These are phyloP conservation scores for Dichetophora obliterata DNA, from an alignment of 2,888 invertebrate genomes.

Conservation along the genomic window DNA sequence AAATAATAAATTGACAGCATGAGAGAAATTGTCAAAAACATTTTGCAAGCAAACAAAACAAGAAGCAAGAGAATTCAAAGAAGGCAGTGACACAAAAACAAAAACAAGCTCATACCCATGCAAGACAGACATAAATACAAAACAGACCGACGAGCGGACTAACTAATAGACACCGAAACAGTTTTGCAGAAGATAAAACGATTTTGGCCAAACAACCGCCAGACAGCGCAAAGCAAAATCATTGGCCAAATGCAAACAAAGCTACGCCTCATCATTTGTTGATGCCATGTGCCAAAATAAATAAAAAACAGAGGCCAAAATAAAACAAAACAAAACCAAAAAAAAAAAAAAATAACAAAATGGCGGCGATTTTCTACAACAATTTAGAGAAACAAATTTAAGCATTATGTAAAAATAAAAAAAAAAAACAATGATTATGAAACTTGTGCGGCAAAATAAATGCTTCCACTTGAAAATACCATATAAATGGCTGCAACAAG, in stretches of 20 bases:
- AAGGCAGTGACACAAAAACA: neutral
- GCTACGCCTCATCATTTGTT: constrained; percentile 5
- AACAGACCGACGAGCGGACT: neutral
- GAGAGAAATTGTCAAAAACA: no score
- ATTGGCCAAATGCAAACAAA: constrained; percentile 16
- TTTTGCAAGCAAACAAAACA: neutral
- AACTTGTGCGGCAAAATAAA: no score
- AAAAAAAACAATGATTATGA: no score
- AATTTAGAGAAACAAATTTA: no score
- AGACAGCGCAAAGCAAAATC: neutral
- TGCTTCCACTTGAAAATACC: no score
- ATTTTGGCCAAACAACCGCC: neutral
- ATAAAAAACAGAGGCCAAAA: neutral
- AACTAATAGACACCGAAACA: neutral
- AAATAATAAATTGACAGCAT: no score
- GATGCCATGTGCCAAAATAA: neutral
- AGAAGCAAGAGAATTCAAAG: neutral
- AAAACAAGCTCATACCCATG: neutral
- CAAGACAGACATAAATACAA: neutral
- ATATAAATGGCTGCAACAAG: no score
- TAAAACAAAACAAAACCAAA: neutral
- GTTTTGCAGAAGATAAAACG: neutral
- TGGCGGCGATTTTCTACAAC: no score
- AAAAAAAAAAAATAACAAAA: no score
- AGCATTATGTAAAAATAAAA: no score